phyloP scores from a whole-genome alignment of 2,888 invertebrate genomes.

The Branchipolynoe longqiensis region DNA sequence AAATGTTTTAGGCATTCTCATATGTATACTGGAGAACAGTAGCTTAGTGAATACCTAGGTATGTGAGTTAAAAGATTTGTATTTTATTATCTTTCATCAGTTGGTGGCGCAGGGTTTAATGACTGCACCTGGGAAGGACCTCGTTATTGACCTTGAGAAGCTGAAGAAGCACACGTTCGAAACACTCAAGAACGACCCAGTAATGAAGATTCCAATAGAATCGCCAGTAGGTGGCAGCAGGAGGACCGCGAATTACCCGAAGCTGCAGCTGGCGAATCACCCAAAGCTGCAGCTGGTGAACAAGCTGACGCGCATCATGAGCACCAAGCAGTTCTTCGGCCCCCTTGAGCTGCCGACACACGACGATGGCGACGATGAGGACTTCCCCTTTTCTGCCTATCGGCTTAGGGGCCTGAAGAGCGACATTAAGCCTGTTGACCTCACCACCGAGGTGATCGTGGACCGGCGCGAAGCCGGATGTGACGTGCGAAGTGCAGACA shows the following conservation, averaged over 20 bases:
- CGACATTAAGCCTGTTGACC: constrained; percentile 72
- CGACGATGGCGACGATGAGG: constrained; percentile 67
- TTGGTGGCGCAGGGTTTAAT: not conserved
- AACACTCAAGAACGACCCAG: constrained; percentile 73
- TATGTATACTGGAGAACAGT: not conserved
- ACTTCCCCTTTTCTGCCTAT: constrained; percentile 70
- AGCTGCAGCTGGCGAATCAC: not conserved
- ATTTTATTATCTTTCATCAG: not conserved
- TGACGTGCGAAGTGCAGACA: constrained; percentile 77
- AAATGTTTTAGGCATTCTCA: no score
- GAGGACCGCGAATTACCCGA: not conserved
- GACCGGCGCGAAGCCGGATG: constrained; percentile 75
- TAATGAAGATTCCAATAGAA: constrained; percentile 71
- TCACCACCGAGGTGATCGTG: constrained; percentile 78
- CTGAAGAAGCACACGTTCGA: constrained; percentile 75
- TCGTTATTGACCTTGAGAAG: constrained; percentile 76
- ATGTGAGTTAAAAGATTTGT: not conserved
- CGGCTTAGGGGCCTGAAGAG: constrained; percentile 74
- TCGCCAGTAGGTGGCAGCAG: not conserved
- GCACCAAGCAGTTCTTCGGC: constrained; percentile 79
- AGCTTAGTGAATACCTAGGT: not conserved
- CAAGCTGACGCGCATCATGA: constrained; percentile 70
- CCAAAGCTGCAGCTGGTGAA: constrained; percentile 1
- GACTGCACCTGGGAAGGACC: constrained; percentile 66
- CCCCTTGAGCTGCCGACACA: constrained; percentile 71